Evolutionary conservation across 1,140 invertebrate genomes (phyloP).

Genomic region (Matsumurasca onukii): DNA sequence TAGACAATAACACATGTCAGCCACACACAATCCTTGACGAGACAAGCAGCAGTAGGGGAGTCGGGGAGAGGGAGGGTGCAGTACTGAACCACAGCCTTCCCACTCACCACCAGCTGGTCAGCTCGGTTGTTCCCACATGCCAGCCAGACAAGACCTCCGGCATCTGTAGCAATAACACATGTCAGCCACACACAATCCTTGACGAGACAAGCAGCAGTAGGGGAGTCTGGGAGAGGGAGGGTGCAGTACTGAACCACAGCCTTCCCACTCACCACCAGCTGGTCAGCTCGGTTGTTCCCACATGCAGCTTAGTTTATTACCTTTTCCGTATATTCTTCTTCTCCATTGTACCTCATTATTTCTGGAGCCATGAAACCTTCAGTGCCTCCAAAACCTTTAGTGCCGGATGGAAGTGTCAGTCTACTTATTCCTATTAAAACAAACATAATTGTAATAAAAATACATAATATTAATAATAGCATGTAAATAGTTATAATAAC

Average conservation of each 20-base stretch:
- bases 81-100: conserved; percentile 42
- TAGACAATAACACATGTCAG: too few relatives aligned
- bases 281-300: conserved; percentile 41
- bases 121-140: conserved; percentile 40
- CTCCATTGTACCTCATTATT: conserved; percentile 96
- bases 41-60: conserved; percentile 39
- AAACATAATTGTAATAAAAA: conserved; percentile 29
- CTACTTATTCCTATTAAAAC: conserved; percentile 74
- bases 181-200: neutral
- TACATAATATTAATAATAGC: too few relatives aligned
- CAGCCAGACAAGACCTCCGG: conserved; percentile 40
- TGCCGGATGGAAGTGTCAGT: conserved; percentile 82
- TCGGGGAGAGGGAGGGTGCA: conserved; percentile 34
- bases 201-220: conserved; percentile 38
- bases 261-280: conserved; percentile 40
- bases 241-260: conserved; percentile 42
- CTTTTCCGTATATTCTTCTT: conserved; percentile 98
- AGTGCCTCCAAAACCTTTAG: conserved; percentile 96
- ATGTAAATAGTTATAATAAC: too few relatives aligned
- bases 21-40: conserved; percentile 64
- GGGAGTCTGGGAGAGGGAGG: conserved; percentile 29
- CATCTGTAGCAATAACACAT: neutral
- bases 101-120: conserved; percentile 41
- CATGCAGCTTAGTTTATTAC: conserved; percentile 57
- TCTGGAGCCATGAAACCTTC: conserved; percentile 99